These are phyloP conservation scores for Rugalucina vietnamica DNA, from an alignment of 2,888 invertebrate genomes.

Conservation along the genomic window DNA sequence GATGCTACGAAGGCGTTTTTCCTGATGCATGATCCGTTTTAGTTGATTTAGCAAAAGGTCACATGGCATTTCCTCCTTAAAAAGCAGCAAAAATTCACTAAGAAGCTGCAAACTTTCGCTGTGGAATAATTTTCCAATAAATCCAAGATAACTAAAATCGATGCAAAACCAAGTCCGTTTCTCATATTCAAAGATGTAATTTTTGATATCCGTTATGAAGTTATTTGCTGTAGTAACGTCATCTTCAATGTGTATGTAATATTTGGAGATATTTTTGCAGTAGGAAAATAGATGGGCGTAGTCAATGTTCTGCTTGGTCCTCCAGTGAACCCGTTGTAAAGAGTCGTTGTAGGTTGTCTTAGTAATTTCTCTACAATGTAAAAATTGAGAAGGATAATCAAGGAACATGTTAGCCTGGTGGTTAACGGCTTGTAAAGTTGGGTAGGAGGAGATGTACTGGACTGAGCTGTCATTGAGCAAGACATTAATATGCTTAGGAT, in stretches of 20 bases:
- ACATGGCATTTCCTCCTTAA: conserved; percentile 46
- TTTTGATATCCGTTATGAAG: conserved; percentile 77
- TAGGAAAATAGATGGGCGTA: conserved; percentile 81
- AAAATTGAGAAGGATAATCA: background rate
- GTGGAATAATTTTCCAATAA: conserved; percentile 58
- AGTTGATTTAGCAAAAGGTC: conserved; percentile 44
- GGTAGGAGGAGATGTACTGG: too few species aligned
- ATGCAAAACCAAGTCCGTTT: conserved; percentile 44
- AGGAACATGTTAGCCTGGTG: too few species aligned
- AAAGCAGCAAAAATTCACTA: conserved; percentile 44
- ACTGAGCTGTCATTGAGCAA: too few species aligned
- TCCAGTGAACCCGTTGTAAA: conserved; percentile 79
- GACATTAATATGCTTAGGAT: too few species aligned
- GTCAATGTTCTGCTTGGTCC: conserved; percentile 83
- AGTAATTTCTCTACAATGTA: conserved; percentile 35
- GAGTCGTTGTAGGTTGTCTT: conserved; percentile 80
- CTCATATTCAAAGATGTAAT: conserved; percentile 42
- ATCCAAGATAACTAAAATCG: conserved; percentile 50
- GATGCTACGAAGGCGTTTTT: conserved; percentile 10
- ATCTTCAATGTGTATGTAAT: conserved; percentile 82
- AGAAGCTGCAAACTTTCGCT: conserved; percentile 38
- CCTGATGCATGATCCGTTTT: conserved; percentile 36
- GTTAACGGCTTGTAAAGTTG: too few species aligned
- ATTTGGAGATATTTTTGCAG: conserved; percentile 74
- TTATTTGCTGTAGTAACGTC: conserved; percentile 78